A percentile compares a stretch with the other conserved stretches of the same genome.
These are phyloP conservation scores for Hirudo medicinalis DNA, from an alignment of 1,140 invertebrate species.

Conservation along the genomic window DNA sequence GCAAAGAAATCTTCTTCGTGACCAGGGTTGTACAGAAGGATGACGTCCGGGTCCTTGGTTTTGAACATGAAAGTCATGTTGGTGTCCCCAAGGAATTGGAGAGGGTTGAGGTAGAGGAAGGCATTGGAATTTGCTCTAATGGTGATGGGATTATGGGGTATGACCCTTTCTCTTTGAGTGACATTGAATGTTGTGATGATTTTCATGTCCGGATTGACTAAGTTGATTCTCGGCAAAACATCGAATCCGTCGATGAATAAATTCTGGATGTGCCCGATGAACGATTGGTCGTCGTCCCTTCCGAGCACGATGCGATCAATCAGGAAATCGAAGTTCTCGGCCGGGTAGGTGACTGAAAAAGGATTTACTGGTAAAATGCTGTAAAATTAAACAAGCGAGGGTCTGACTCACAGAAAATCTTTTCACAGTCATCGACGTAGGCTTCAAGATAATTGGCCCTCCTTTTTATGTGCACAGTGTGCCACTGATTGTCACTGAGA, in stretches of 20 bases:
- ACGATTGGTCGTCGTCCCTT: slow-evolving; percentile 23
- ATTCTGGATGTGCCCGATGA: slow-evolving; percentile 33
- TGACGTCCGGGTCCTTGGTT: slow-evolving; percentile 55
- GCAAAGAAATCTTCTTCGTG: slow-evolving; percentile 70
- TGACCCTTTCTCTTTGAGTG: not conserved
- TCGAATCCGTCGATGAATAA: slow-evolving; percentile 26
- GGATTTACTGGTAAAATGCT: not conserved
- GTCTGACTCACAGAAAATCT: slow-evolving; percentile 20
- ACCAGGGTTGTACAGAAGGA: slow-evolving; percentile 76
- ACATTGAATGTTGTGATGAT: not conserved
- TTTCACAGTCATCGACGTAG: slow-evolving; percentile 31
- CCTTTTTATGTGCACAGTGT: slow-evolving; percentile 33
- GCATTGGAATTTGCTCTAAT: slow-evolving; percentile 25
- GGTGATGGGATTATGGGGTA: slow-evolving; percentile 29
- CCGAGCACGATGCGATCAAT: slow-evolving; percentile 25
- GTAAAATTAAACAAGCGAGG: not conserved
- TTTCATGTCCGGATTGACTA: not conserved
- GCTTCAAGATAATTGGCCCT: slow-evolving; percentile 32
- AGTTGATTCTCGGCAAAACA: not conserved
- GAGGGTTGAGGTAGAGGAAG: slow-evolving; percentile 26
- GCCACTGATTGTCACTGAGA: slow-evolving; percentile 36
- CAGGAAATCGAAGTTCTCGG: slow-evolving; percentile 24
- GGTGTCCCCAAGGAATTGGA: slow-evolving; percentile 25
- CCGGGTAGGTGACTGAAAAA: slow-evolving; percentile 16
- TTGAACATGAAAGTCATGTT: slow-evolving; percentile 34